Base-by-base conservation (phyloP, 2,888 invertebrate species). In the Philhelius pedissequus region DNA sequence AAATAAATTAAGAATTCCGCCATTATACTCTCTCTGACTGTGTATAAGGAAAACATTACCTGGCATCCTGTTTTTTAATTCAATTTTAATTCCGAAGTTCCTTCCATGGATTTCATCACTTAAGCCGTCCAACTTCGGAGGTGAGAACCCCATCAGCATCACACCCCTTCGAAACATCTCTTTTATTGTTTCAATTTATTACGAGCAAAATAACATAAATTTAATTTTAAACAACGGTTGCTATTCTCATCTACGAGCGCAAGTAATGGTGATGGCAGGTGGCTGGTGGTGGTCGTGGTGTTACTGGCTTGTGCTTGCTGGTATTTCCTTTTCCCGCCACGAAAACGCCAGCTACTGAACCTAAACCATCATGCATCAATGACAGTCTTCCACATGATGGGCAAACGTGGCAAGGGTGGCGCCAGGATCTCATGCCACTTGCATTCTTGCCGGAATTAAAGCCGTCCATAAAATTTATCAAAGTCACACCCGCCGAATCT, bases 391-490 rank as follows among this genome's bases (percentile, higher is more conserved):
- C 69, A 43, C 62, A 40, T 45, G 64, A 38, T 40, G 68, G 43
- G 18, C 38, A 38, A 60, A 52, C n/a, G n/a, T n/a, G n/a, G 20
- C 18, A 20, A 73, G 58, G 50, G 56, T 45, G 52, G 35, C 35
- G 52, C 27, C 35, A 20, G 32, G 35, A 56, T 25, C 69, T 32
- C 75, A 62, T 54, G 22, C 64, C 40, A 58, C 58, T 30, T 80
- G 84, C 80, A 80, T 84, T 80, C 60, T 76, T 80, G 20, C 45
- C 20, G 66, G 62, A 75, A 80, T 74, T 71, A 79, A 71, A 84
- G 80, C 75, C 50, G 75, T 71, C 84, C 70, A 84, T 84, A 84
- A 84, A 84, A 84, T 84, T 84, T 84, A 84, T 84, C 84, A 84
- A 68, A 84, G 84, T 84, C 84, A 69, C 84, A 84, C 80, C 79